A percentile compares a stretch with the other conserved stretches of the same genome.
Conservation (phyloP, 2,888 invertebrate species). For the Stenoptilia bipunctidactyla region DNA sequence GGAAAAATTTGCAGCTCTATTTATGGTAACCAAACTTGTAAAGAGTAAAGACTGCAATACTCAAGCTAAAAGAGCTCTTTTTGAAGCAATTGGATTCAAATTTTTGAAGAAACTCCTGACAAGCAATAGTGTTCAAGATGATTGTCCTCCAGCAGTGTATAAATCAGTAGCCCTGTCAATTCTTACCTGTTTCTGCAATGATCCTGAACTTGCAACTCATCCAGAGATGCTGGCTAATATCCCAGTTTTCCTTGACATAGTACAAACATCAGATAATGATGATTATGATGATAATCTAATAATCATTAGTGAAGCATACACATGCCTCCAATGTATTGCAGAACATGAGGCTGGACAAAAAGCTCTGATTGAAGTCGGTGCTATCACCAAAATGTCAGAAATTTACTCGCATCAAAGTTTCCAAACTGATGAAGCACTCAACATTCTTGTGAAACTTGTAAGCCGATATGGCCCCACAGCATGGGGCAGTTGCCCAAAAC, state of each 20-base stretch:
- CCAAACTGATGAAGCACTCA: conserved; percentile 89
- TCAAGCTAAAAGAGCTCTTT: conserved; percentile 82
- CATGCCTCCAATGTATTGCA: conserved; percentile 86
- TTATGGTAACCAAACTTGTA: conserved; percentile 92
- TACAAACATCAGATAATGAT: conserved; percentile 85
- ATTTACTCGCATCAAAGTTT: conserved; percentile 91
- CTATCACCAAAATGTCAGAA: conserved; percentile 85
- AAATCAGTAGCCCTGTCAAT: conserved; percentile 92
- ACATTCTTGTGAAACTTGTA: conserved; percentile 82
- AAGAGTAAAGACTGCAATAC: conserved; percentile 85
- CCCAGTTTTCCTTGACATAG: conserved; percentile 86
- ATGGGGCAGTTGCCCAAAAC: conserved; percentile 84
- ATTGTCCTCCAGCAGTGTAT: conserved; percentile 90
- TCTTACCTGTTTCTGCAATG: conserved; percentile 87
- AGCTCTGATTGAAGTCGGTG: conserved; percentile 82
- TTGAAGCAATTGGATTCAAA: conserved; percentile 90
- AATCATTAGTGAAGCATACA: conserved; percentile 88
- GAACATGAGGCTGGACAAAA: conserved; percentile 83
- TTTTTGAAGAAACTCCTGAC: conserved; percentile 86
- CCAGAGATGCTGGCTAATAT: conserved; percentile 87
- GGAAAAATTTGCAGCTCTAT: conserved; percentile 91
- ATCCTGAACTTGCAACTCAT: conserved; percentile 83
- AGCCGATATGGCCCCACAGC: conserved; percentile 78
- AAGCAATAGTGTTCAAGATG: conserved; percentile 82
- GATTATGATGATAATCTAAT: conserved; percentile 89